Conservation (phyloP, 1,140 invertebrate species). For the Mactra quadrangularis region DNA sequence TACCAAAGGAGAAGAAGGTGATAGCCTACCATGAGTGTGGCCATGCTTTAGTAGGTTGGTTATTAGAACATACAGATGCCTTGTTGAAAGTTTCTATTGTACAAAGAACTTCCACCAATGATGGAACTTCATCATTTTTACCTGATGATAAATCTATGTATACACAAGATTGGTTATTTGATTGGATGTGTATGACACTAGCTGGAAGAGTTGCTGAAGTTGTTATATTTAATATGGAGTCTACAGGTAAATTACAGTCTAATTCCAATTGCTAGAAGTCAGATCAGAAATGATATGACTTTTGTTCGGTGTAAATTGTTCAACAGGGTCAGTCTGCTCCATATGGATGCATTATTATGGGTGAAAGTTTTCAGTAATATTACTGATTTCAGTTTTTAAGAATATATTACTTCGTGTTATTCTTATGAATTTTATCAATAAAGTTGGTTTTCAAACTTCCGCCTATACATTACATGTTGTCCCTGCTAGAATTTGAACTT, state of each 20-base stretch:
- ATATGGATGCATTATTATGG: too few species aligned
- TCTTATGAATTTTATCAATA: too few species aligned
- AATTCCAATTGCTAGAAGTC: too few species aligned
- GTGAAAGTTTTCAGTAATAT: too few species aligned
- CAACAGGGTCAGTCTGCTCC: too few species aligned
- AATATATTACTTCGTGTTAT: too few species aligned
- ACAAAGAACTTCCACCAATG: constrained; percentile 26
- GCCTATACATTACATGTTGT: too few species aligned
- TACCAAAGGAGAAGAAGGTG: constrained; percentile 85
- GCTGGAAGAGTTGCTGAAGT: constrained; percentile 97
- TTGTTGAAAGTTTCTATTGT: constrained; percentile 89
- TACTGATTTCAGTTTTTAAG: too few species aligned
- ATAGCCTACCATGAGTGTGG: constrained; percentile 98
- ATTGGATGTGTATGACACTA: constrained; percentile 97
- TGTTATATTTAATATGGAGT: constrained; percentile 93
- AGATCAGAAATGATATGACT: too few species aligned
- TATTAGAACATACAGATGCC: constrained; percentile 96
- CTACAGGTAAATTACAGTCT: constrained; percentile 88
- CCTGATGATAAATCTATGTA: constrained; percentile 28
- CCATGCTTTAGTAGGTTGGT: constrained; percentile 97
- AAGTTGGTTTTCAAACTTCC: too few species aligned
- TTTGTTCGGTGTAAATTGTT: too few species aligned
- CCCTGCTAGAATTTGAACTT: too few species aligned
- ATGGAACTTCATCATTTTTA: constrained; percentile 42
- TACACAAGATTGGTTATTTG: constrained; percentile 88